phyloP scores from a whole-genome alignment of 2,888 invertebrate species.

The Mylabris sibirica region DNA sequence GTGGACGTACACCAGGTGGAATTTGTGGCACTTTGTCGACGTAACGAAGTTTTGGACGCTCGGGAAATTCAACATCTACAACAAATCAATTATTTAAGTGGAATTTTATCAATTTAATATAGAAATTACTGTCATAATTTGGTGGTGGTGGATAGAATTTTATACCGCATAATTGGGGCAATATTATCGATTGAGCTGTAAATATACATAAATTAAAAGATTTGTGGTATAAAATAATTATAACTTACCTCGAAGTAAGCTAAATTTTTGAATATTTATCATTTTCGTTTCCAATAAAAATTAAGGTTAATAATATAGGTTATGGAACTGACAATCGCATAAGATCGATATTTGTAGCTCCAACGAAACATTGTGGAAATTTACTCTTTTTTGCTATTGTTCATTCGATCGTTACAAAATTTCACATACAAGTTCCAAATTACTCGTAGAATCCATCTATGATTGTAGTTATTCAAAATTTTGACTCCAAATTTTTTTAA shows the following conservation, averaged over 20 bases:
- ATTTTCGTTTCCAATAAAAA: not conserved
- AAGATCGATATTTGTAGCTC: not conserved
- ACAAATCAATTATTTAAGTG: conserved; percentile 10
- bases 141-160: conserved; percentile 75
- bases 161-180: conserved; percentile 65
- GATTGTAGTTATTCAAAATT: no score
- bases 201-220: conserved; percentile 29
- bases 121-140: conserved; percentile 70
- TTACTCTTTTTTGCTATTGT: no score
- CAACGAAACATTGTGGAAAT: no score
- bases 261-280: conserved; percentile 39
- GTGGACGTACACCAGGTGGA: conserved; percentile 72
- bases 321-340: not conserved
- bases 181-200: conserved; percentile 38
- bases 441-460: no score
- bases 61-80: conserved; percentile 76
- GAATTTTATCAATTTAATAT: not conserved
- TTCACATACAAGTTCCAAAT: no score
- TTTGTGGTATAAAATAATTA: not conserved
- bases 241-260: conserved; percentile 26
- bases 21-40: conserved; percentile 78
- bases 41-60: conserved; percentile 73
- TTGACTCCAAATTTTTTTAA: no score
- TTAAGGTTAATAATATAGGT: not conserved
- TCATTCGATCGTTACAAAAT: no score